Conservation (phyloP, 2,888 invertebrate genomes). For the Lycophotia porphyrea region DNA sequence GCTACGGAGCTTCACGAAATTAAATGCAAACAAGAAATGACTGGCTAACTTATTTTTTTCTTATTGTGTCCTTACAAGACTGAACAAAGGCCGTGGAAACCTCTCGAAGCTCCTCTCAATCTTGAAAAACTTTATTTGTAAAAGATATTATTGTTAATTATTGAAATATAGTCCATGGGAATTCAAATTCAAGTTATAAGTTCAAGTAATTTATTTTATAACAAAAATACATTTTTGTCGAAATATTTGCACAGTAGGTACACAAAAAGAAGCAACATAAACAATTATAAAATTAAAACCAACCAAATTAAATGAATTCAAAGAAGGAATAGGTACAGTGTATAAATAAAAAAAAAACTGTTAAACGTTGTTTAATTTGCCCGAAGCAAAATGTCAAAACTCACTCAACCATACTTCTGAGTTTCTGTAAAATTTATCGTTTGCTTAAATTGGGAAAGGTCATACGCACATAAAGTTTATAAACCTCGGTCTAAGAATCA, state of each 20-base stretch:
- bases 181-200: no score
- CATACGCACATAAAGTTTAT: not conserved
- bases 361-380: not conserved
- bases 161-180: not conserved
- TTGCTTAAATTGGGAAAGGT: not conserved
- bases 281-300: no score
- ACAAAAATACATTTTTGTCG: no score
- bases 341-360: no score
- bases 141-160: not conserved
- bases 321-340: no score
- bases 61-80: not conserved
- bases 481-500: not conserved
- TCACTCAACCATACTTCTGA: not conserved
- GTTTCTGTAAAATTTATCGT: not conserved
- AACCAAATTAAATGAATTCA: no score
- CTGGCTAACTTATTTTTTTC: not conserved
- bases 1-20: conserved; percentile 4
- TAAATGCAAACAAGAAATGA: not conserved
- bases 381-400: not conserved
- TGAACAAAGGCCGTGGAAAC: not conserved
- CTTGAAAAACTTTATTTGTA: not conserved
- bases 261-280: no score
- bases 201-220: no score
- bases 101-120: no score
- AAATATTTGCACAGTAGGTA: no score